Evolutionary conservation across 2,888 invertebrate genomes (phyloP), one percentile per base, ranked within the genome.

Genomic region (Enoplolaimus lenunculus): DNA sequence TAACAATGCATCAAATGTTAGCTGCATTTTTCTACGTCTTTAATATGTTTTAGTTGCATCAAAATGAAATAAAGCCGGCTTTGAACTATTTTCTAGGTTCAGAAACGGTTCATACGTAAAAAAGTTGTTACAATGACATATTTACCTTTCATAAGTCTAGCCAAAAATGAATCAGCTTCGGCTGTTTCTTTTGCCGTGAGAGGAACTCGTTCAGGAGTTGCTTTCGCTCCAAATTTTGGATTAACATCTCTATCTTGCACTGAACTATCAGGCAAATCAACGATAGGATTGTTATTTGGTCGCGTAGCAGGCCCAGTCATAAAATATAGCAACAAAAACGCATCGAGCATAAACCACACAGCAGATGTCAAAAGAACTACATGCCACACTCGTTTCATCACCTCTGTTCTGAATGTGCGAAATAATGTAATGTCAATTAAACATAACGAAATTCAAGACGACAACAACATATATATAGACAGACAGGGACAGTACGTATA

Each of bases 281-380:
- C 45, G 21, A 21, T 7, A 21, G 7, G 7, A 45, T 21, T 21
- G 7, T 7, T 45, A 45, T 13, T 45, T 45, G 45, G 45, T 13
- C 45, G 45, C 45, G 45, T 13, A 7, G 45, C 7, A 7, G 45
- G 45, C 7, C 45, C 45, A 45, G 45, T 45, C 60, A 79, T 70
- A 68, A 76, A 77, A 72, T 78, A 78, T 73, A 79, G 77, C 21
- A 79, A 73, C 26, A 79, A 72, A 68, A 78, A 72, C 26, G 77
- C 75, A 70, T 77, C 77, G 35, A 79, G 68, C 65, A 80, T 71
- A 66, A 79, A 68, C 79, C 79, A 79, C 60, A 77, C 75, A 21
- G 79, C 74, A 45, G 78, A 78, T 29, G 79, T 79, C 70, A 77
- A 74, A 62, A 79, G 73, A 30, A 79, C 74, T 33, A 80, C 79